A percentile compares a stretch with the other conserved stretches of the same genome.
phyloP scores from a whole-genome alignment of 2,113 vertebrate genomes.

The Raphicerus campestris region DNA sequence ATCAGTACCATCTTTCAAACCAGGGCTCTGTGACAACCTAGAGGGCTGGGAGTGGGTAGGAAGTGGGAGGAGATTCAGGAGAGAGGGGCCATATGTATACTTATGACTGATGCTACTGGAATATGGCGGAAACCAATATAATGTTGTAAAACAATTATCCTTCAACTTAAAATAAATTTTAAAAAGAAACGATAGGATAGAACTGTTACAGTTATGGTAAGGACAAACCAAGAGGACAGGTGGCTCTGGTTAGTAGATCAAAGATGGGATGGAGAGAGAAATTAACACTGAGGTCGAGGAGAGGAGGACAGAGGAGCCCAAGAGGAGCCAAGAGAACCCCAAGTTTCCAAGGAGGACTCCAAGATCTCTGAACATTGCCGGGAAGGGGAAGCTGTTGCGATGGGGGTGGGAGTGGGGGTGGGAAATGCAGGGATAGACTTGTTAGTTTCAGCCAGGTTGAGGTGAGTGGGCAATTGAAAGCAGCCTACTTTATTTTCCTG shows the following conservation, averaged over 20 bases:
- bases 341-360: neutral
- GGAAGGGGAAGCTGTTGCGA: neutral
- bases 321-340: neutral
- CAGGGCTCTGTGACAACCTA: neutral
- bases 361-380: neutral
- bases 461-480: neutral
- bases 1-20: neutral
- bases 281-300: neutral
- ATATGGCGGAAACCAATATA: neutral
- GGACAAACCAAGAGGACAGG: neutral
- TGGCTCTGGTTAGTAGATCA: neutral
- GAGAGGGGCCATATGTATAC: neutral
- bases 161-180: neutral
- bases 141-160: neutral
- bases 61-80: neutral
- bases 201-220: neutral
- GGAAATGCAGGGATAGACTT: neutral
- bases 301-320: neutral
- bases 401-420: neutral
- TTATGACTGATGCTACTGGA: neutral
- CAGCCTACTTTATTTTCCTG: neutral
- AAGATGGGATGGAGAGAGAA: neutral
- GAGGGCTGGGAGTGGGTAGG: neutral
- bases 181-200: neutral
- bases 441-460: neutral